Conservation (phyloP, 2,888 invertebrate species). For the Mactromeris polynyma region DNA sequence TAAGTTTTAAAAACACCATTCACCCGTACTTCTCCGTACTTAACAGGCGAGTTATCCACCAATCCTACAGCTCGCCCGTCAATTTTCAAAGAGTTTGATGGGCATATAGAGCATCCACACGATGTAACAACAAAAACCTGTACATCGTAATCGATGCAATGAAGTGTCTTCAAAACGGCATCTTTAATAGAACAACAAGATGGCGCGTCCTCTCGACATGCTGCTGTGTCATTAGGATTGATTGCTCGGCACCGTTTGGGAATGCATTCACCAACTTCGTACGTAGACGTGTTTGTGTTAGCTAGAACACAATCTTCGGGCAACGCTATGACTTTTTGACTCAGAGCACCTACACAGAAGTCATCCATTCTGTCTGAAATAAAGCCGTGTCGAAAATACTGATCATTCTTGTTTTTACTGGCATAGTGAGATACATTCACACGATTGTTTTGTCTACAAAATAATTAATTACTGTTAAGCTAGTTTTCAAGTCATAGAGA, state of each 20-base stretch:
- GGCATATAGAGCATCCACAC: not conserved
- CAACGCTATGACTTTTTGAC: conserved; percentile 12
- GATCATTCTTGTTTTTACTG: too few relatives aligned
- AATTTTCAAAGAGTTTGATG: not conserved
- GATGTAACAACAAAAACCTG: conserved; percentile 19
- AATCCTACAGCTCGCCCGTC: not conserved
- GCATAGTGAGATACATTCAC: too few relatives aligned
- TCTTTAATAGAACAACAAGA: not conserved
- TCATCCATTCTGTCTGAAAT: not conserved
- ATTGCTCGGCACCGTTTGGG: not conserved
- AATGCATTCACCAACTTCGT: conserved; percentile 29
- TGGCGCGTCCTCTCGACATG: not conserved
- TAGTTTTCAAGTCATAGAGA: too few relatives aligned
- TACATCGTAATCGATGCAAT: conserved; percentile 16
- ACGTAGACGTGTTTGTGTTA: not conserved
- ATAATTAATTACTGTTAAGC: too few relatives aligned
- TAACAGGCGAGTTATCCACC: not conserved
- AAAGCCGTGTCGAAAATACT: too few relatives aligned
- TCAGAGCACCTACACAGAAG: conserved; percentile 1
- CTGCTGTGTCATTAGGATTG: too few relatives aligned
- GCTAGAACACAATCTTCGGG: conserved; percentile 17
- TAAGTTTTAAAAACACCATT: conserved; percentile 11
- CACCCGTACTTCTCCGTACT: not conserved
- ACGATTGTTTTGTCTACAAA: too few relatives aligned
- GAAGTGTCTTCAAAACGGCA: not conserved